These are phyloP conservation scores for Chaetura pelagica DNA, from an alignment of 2,113 vertebrate genomes.

Conservation along the genomic window DNA sequence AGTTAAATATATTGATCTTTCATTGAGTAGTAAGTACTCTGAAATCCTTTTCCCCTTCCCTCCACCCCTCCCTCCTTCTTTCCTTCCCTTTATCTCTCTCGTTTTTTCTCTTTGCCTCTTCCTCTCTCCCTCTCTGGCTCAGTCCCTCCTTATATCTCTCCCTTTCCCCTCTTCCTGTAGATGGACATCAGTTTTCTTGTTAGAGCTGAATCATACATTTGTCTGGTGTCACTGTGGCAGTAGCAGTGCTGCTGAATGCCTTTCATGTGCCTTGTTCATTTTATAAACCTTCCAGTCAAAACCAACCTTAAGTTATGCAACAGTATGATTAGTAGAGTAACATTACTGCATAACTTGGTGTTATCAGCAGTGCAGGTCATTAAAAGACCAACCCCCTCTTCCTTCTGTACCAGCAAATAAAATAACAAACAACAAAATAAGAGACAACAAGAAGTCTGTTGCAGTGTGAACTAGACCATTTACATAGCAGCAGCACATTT, in stretches of 20 bases:
- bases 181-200: neutral
- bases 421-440: neutral
- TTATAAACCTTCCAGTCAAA: conserved; percentile 29
- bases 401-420: neutral
- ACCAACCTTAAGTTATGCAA: neutral
- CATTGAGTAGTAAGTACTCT: neutral
- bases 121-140: neutral
- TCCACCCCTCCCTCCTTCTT: neutral
- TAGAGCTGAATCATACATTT: neutral
- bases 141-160: neutral
- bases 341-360: neutral
- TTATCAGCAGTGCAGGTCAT: conserved; percentile 6
- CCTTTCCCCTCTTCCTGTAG: neutral
- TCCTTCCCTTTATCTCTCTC: neutral
- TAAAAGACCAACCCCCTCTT: neutral
- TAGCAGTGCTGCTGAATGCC: neutral
- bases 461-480: neutral
- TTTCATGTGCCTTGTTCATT: conserved; percentile 7
- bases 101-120: neutral
- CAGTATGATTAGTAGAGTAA: neutral
- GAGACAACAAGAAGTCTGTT: conserved; percentile 10
- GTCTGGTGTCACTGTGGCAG: neutral
- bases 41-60: neutral
- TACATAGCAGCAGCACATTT: conserved; percentile 11
- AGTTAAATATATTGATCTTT: neutral